Conservation (phyloP, 2,888 invertebrate species). For the Tricholauxania praeusta region DNA sequence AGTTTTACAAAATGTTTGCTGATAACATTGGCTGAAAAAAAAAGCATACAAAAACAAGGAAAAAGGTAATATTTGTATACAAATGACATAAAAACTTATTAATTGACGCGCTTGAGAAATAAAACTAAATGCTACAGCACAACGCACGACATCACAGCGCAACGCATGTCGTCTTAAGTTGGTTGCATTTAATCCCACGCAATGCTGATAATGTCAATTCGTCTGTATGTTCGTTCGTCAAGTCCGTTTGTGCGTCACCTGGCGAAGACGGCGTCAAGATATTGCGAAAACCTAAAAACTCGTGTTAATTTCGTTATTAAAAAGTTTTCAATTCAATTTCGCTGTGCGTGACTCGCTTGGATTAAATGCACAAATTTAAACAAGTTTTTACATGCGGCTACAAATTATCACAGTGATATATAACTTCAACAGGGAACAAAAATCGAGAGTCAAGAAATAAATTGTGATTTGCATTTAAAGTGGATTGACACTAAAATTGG, state of each 20-base stretch:
- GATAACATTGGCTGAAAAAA: constrained; percentile 10
- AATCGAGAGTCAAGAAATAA: not conserved
- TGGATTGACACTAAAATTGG: too few species aligned
- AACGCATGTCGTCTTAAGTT: constrained; percentile 31
- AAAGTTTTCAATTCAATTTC: constrained; percentile 18
- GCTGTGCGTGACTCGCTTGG: constrained; percentile 29
- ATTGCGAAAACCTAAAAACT: constrained; percentile 47
- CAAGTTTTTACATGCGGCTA: not conserved
- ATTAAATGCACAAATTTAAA: constrained; percentile 2
- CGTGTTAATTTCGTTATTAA: constrained; percentile 43
- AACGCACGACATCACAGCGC: constrained; percentile 37
- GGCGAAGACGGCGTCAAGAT: constrained; percentile 10
- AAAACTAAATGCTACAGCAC: constrained; percentile 28
- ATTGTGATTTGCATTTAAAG: not conserved
- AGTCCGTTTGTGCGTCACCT: not conserved
- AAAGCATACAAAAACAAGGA: not conserved
- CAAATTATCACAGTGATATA: not conserved
- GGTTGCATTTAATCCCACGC: constrained; percentile 28
- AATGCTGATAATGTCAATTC: constrained; percentile 31
- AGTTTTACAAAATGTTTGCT: constrained; percentile 43
- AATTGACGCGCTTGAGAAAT: constrained; percentile 42
- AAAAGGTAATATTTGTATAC: constrained; percentile 11
- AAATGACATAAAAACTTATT: constrained; percentile 50
- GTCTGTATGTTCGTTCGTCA: constrained; percentile 2
- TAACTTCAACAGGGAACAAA: not conserved